A percentile compares a stretch with the other conserved stretches of the same genome.
These are phyloP conservation scores for Polylopha cassiicola DNA, from an alignment of 2,888 invertebrate genomes.

Conservation along the genomic window DNA sequence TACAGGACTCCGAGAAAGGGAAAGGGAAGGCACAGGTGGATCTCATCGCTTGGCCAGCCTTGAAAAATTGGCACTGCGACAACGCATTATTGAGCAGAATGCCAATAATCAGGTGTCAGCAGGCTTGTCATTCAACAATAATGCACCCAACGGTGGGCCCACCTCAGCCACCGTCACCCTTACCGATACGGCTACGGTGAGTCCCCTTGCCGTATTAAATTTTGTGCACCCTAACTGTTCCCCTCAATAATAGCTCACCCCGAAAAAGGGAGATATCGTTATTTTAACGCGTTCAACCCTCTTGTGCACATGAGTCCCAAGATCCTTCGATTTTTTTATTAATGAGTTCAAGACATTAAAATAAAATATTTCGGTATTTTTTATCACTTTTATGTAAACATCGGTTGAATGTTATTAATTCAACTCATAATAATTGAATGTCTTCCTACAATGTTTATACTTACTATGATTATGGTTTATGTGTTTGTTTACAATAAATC, in stretches of 20 bases:
- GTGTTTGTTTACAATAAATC: constrained; percentile 56
- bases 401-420: no score
- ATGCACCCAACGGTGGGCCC: constrained; percentile 57
- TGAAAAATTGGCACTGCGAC: constrained; percentile 88
- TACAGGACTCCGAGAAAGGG: constrained; percentile 79
- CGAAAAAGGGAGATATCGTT: constrained; percentile 57
- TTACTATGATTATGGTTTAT: constrained; percentile 31
- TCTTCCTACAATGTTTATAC: constrained; percentile 22
- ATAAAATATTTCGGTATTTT: no score
- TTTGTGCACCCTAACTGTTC: constrained; percentile 66
- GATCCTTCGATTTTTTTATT: constrained; percentile 15
- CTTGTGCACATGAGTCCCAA: constrained; percentile 23
- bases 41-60: constrained; percentile 89
- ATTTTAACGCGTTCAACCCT: constrained; percentile 49
- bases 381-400: no score
- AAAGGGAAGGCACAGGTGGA: constrained; percentile 82
- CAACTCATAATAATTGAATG: no score
- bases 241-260: constrained; percentile 68
- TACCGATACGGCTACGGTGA: constrained; percentile 75
- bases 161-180: constrained; percentile 73
- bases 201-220: constrained; percentile 61
- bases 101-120: constrained; percentile 70
- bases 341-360: no score
- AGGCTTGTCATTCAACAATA: constrained; percentile 39
- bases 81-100: constrained; percentile 86